phyloP scores from a whole-genome alignment of 2,888 invertebrate species.

The Clivina fossor region DNA sequence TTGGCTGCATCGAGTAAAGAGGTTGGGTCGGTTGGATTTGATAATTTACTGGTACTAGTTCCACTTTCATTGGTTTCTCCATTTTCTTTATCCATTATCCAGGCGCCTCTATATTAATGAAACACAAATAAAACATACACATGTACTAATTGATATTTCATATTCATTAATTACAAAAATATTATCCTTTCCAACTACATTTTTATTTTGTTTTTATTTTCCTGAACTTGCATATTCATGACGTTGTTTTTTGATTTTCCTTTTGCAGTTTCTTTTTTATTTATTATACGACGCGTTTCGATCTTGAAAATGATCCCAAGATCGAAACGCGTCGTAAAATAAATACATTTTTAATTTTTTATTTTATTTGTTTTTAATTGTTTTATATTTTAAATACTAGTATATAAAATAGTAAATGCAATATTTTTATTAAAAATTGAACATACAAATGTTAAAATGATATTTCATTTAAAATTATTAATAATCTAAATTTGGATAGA shows the following conservation, averaged over 20 bases:
- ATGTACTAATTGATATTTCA: too few species aligned
- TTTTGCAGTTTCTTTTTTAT: too few species aligned
- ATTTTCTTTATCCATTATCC: slow-evolving; percentile 78
- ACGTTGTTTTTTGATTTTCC: too few species aligned
- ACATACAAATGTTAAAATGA: neutral
- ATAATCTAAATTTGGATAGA: neutral
- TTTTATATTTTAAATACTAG: too few species aligned
- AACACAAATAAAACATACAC: neutral
- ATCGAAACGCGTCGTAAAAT: too few species aligned
- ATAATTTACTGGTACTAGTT: slow-evolving; percentile 58
- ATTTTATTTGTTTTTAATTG: too few species aligned
- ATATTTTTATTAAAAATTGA: neutral
- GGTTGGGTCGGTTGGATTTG: slow-evolving; percentile 59
- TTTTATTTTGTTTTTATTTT: too few species aligned
- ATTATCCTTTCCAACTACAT: too few species aligned
- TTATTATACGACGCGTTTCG: too few species aligned
- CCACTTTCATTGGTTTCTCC: slow-evolving; percentile 63
- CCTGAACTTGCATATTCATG: too few species aligned
- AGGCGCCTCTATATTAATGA: slow-evolving; percentile 17
- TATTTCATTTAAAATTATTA: slow-evolving; percentile 1
- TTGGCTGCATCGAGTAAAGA: slow-evolving; percentile 77
- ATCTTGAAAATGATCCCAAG: too few species aligned
- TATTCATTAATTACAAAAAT: neutral
- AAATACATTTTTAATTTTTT: neutral
- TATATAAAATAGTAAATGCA: neutral